Evolutionary conservation across 2,797 vertebrate species (phyloP).

Genomic region (Nasua narica): DNA sequence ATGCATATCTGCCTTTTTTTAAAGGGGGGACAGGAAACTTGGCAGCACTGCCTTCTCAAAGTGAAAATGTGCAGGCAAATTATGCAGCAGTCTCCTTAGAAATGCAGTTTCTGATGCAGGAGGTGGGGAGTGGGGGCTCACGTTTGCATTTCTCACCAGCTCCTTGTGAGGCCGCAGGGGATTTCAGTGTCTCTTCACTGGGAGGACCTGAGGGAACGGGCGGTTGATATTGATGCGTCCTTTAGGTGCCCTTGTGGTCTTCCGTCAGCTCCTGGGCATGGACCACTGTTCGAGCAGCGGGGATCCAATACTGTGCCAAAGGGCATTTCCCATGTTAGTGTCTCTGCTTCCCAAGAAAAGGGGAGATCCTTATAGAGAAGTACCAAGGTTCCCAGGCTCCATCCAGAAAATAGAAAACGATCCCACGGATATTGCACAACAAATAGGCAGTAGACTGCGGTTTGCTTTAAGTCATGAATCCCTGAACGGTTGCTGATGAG

Average conservation of each 20-base stretch:
- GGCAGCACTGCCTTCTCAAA: background rate
- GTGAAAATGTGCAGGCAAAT: background rate
- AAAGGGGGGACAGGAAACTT: background rate
- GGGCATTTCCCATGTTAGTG: background rate
- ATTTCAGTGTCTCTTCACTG: background rate
- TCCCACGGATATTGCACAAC: background rate
- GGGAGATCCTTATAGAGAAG: background rate
- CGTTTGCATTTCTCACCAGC: background rate
- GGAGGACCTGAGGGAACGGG: background rate
- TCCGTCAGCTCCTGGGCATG: background rate
- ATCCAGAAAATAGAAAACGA: background rate
- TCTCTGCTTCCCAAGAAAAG: background rate
- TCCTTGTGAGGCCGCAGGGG: background rate
- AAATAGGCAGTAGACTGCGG: background rate
- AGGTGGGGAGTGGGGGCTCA: too few relatives aligned
- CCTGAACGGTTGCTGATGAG: background rate
- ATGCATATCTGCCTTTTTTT: background rate
- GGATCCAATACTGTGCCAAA: accelerated
- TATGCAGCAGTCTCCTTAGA: background rate
- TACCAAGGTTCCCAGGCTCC: background rate
- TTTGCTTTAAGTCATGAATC: background rate
- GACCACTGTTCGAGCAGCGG: background rate
- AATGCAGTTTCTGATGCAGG: background rate
- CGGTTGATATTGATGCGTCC: background rate
- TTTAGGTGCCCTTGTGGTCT: background rate